Conservation (phyloP, 35 echinoderm and acorn worm genomes). For the Hemicentrotus pulcherrimus region DNA sequence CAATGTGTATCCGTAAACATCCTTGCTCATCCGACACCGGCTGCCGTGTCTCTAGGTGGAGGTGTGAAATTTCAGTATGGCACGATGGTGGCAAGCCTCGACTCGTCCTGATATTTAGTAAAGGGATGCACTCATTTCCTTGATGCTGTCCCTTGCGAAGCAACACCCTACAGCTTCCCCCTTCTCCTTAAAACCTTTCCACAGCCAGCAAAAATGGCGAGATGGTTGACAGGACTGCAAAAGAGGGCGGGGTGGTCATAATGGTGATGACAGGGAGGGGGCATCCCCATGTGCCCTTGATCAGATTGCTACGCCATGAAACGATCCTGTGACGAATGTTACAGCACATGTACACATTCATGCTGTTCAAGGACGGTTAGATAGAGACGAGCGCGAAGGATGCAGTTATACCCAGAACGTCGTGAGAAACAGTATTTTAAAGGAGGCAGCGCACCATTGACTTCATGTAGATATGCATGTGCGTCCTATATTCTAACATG, state of each 20-base stretch:
- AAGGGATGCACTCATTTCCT: not conserved
- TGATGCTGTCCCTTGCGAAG: too few relatives aligned
- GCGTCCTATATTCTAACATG: not conserved
- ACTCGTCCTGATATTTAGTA: not conserved
- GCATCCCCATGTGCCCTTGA: not conserved
- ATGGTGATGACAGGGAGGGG: not conserved
- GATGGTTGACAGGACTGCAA: too few relatives aligned
- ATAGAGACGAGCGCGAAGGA: not conserved
- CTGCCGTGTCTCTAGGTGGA: not conserved
- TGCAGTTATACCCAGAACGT: not conserved
- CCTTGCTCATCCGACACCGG: not conserved
- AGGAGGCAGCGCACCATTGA: not conserved
- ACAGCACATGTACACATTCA: not conserved
- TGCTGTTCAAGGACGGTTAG: not conserved
- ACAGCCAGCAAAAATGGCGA: too few relatives aligned
- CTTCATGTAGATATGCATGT: not conserved
- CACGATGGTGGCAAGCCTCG: not conserved
- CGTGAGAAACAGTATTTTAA: not conserved
- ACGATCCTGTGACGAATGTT: slow-evolving; percentile 9
- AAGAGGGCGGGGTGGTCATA: too few relatives aligned
- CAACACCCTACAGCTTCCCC: not conserved
- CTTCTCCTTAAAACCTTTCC: not conserved
- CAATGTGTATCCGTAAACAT: slow-evolving; percentile 12
- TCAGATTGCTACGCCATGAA: not conserved
- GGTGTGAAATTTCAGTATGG: not conserved